Evolutionary conservation across 2,888 invertebrate genomes (phyloP), one percentile per base, ranked within the genome.

Genomic region (Agrilus mali): DNA sequence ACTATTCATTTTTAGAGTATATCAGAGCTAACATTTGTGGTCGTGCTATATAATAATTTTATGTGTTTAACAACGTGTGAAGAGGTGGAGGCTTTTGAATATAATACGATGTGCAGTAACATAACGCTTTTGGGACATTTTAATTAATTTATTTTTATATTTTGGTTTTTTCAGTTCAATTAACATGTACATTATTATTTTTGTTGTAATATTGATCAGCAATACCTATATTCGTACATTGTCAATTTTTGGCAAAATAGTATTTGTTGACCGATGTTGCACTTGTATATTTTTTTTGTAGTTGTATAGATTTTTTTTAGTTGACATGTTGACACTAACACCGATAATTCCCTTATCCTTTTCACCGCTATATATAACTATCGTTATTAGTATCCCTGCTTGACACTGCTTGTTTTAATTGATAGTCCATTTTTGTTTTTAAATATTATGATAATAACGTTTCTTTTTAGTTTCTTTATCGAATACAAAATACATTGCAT

Each of bases 341-440:
- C 60, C 57, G 5, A 22, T 22, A 22, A 27, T 27, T 54, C 54
- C 50, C 54, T 52, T 54, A 48, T 53, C 46, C 53, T 41, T 53
- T 39, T 48, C 44, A 47, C 45, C 44, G 48, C 53, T 57, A 58
- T 55, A 52, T 47, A 49, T 48, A 56, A 27, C 27, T 27, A 27
- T 27, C 10, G 27, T 27, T 8, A 55, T 55, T 60, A 58, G 58
- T 52, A 53, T 53, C 55, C 57, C 59, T 58, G 64, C 64, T 60
- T 60, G 61, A 63, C 64, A 64, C 64, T 56, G 59, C 61, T 61
- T 58, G 58, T 57, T 57, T 55, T 55, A 58, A 54, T 50, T 55
- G 50, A 2, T 27, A 27, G 10, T 10, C 5, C 10, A 2, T 27
- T 27, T 27, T 27, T 27, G 10, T 27, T 27, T 27, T 10, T 2